phyloP scores from a whole-genome alignment of 2,113 vertebrate genomes.

The Vulpes ferrilata region DNA sequence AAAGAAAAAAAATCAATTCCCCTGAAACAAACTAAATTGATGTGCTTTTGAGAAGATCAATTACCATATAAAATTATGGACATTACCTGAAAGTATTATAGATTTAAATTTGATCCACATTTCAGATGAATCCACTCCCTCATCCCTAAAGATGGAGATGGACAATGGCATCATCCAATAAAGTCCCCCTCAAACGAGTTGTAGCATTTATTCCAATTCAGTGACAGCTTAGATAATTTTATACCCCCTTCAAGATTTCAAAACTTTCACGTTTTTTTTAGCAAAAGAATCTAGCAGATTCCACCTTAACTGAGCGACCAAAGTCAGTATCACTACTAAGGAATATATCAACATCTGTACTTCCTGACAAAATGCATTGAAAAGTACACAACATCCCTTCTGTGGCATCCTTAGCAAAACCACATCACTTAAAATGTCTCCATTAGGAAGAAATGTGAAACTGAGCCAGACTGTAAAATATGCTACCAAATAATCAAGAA shows the following conservation, averaged over 20 bases:
- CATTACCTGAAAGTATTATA: not conserved
- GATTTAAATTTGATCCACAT: not conserved
- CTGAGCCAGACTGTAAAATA: accelerated
- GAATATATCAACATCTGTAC: not conserved
- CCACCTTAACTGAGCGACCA: not conserved
- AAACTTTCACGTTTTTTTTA: not conserved
- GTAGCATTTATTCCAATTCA: not conserved
- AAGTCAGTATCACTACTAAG: not conserved
- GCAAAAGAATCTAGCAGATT: not conserved
- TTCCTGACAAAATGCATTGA: not conserved
- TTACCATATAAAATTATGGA: not conserved
- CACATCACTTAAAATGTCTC: not conserved
- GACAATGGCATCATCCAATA: too few species aligned
- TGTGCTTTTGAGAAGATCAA: not conserved
- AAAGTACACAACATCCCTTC: not conserved
- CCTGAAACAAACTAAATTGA: not conserved
- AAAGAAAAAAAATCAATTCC: conserved; percentile 10
- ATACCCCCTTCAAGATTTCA: not conserved
- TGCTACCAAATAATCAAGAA: not conserved
- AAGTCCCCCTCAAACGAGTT: not conserved
- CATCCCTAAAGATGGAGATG: not conserved
- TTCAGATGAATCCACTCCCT: not conserved
- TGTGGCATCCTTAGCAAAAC: not conserved
- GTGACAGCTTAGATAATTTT: not conserved
- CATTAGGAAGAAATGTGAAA: not conserved